A percentile compares a stretch with the other conserved stretches of the same genome.
Conservation (phyloP, 1,140 invertebrate genomes). For the Pseudomyrmex flavicornis region DNA sequence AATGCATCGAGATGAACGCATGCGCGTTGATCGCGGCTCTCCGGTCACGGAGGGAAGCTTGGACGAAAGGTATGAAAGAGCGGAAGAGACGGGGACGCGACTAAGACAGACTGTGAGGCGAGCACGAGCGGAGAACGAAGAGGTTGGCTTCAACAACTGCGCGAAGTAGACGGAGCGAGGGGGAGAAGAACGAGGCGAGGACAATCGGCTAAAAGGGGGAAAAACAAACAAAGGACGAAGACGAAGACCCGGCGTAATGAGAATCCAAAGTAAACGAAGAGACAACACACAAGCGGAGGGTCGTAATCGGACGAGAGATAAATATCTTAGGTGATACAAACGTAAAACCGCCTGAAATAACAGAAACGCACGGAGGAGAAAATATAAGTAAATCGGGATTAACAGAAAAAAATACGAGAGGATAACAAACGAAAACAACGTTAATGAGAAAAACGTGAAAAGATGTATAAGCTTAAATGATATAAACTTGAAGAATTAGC, state of each 20-base stretch:
- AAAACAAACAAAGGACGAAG: constrained; percentile 27
- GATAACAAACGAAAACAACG: background rate
- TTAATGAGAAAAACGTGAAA: background rate
- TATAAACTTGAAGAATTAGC: background rate
- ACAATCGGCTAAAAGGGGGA: constrained; percentile 29
- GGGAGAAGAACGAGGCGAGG: constrained; percentile 28
- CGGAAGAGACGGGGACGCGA: constrained; percentile 21
- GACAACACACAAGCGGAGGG: background rate
- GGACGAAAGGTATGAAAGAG: constrained; percentile 67
- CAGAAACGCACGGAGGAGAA: background rate
- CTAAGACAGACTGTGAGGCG: constrained; percentile 44
- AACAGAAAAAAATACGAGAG: background rate
- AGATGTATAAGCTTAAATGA: background rate
- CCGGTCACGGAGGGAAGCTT: constrained; percentile 39
- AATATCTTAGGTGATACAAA: constrained; percentile 40
- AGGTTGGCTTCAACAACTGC: constrained; percentile 46
- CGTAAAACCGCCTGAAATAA: background rate
- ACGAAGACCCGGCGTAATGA: constrained; percentile 58
- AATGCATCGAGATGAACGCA: constrained; percentile 67
- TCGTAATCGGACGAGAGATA: constrained; percentile 14
- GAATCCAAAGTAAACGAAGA: constrained; percentile 63
- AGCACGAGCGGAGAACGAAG: constrained; percentile 50
- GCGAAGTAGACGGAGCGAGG: constrained; percentile 47
- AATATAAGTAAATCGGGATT: background rate
- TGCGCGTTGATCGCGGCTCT: constrained; percentile 55